Evolutionary conservation across 2,113 vertebrate genomes (phyloP).

Genomic region (Siphamia tubifer): DNA sequence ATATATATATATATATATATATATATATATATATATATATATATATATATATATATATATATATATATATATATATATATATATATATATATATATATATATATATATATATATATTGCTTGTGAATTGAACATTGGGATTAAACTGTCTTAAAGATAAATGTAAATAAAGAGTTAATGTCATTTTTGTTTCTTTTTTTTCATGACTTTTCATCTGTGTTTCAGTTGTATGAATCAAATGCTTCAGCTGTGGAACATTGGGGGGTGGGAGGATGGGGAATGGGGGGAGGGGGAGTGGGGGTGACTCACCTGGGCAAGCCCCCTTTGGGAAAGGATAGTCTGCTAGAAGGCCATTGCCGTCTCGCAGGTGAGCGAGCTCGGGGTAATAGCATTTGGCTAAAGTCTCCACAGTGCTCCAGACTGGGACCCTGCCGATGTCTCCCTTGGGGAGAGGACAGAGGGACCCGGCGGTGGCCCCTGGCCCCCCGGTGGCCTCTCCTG

Average conservation of each 20-base stretch:
- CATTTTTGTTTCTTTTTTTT: too few relatives aligned
- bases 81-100: too few relatives aligned
- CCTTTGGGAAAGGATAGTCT: conserved; percentile 78
- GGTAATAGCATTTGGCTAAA: conserved; percentile 82
- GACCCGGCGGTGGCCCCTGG: conserved; percentile 63
- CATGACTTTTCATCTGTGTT: too few relatives aligned
- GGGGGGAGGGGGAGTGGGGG: not conserved
- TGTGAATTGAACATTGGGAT: not conserved
- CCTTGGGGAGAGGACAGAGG: conserved; percentile 76
- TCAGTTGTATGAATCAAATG: too few relatives aligned
- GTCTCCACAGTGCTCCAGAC: conserved; percentile 81
- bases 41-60: too few relatives aligned
- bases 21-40: too few relatives aligned
- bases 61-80: too few relatives aligned
- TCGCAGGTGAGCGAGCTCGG: conserved; percentile 78
- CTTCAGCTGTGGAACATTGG: too few relatives aligned
- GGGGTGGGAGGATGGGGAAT: not conserved
- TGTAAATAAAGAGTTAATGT: not conserved
- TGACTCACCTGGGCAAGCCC: conserved; percentile 79
- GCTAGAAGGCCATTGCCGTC: conserved; percentile 75
- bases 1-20: too few relatives aligned
- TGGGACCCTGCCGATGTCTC: conserved; percentile 76
- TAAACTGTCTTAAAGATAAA: not conserved
- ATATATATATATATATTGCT: not conserved
- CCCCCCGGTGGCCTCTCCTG: conserved; percentile 70